Base-by-base conservation (phyloP, 2,888 invertebrate genomes). In the Tubulanus polymorphus region DNA sequence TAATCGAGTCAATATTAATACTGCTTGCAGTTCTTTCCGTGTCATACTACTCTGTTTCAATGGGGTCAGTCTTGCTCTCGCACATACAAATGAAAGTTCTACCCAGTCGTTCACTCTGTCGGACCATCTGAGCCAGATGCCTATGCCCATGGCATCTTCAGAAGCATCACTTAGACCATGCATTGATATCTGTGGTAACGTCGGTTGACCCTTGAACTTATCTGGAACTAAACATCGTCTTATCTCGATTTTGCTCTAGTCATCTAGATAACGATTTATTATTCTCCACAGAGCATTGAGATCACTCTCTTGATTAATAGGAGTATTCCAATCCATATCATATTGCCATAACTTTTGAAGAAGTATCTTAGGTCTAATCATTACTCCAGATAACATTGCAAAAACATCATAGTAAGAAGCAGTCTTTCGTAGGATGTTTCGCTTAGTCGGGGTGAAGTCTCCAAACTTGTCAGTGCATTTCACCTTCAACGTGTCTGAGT, bases 61-160 rank as follows among this genome's bases (percentile, higher is more conserved):
- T 10, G 49, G 49, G 6, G 49, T 49, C 20, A 49, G 46, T 46
- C 52, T 48, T 20, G 35, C 23, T 15, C 48, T n/a, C n/a, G 48
- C 48, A 48, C 48, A 48, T 5, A 48, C 48, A n/a, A 48, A 48
- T 20, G 48, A 26, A 8, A 48, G n/a, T 26, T 48, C 48, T 20
- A 27, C 48, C 27, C 27, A 25, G 6, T 5, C 48, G 23, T 48
- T 27, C 25, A 8, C 6, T 5, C 26, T 8, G 5, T 48, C 28
- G 8, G 48, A n/a, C 25, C 48, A 48, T 26, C 48, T 51, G 25
- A 51, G 27, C 52, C 52, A 51, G 8, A 51, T 51, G 15, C 52
- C 52, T 3, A 51, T 37, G n/a, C 47, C 52, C 52, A 51, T 51
- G 52, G 52, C 52, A 51, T 51, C 48, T 25, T 51, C 52, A 8